Evolutionary conservation across 2,888 invertebrate genomes (phyloP).

Genomic region (Sepioteuthis lessoniana): DNA sequence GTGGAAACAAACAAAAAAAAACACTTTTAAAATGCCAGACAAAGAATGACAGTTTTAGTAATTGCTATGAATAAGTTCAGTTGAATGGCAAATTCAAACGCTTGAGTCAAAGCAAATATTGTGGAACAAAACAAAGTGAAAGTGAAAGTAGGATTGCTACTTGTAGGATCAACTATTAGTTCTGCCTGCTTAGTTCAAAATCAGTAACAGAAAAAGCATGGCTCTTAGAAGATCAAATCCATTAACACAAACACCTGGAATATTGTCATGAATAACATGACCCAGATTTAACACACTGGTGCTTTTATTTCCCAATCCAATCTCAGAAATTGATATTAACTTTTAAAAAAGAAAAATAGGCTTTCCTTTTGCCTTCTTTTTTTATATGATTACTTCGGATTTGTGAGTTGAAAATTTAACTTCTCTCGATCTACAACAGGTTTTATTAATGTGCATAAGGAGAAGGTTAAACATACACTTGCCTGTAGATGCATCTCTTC

Average conservation of each 20-base stretch:
- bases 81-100: not conserved
- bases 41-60: not conserved
- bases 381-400: too few relatives aligned
- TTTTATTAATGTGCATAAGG: too few relatives aligned
- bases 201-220: not conserved
- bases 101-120: not conserved
- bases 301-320: constrained; percentile 20
- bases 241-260: not conserved
- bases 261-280: not conserved
- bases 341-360: not conserved
- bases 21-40: not conserved
- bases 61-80: not conserved
- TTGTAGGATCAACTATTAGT: not conserved
- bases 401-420: too few relatives aligned
- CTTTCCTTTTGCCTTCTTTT: not conserved
- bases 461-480: too few relatives aligned
- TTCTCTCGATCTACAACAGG: too few relatives aligned
- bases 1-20: not conserved
- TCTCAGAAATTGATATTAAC: constrained; percentile 4
- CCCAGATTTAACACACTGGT: not conserved
- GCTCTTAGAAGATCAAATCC: not conserved
- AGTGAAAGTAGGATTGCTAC: not conserved
- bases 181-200: not conserved
- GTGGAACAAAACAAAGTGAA: not conserved
- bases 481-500: too few relatives aligned